A percentile compares a stretch with the other conserved stretches of the same genome.
Conservation (phyloP, 2,113 vertebrate species). For the Daboia siamensis region DNA sequence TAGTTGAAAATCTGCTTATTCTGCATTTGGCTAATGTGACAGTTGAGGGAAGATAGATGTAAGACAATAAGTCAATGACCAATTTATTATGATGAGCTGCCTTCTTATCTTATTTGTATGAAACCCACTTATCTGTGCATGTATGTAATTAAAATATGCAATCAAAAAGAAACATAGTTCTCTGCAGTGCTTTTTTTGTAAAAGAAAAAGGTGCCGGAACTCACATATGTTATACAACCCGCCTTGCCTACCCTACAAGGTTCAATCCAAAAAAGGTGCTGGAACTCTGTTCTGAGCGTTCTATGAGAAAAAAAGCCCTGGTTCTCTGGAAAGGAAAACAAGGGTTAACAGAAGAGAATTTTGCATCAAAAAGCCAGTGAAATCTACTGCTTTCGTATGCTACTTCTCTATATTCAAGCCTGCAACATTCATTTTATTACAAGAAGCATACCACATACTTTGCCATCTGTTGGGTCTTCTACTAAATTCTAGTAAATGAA, state of each 20-base stretch:
- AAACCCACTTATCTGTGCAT: not conserved
- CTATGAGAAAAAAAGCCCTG: too few species aligned
- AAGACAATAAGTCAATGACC: not conserved
- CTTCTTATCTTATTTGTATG: constrained; percentile 19
- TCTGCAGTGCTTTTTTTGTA: too few species aligned
- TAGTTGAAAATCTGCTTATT: constrained; percentile 37
- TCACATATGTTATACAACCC: too few species aligned
- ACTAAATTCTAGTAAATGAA: not conserved
- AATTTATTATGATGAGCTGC: not conserved
- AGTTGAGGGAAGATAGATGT: not conserved
- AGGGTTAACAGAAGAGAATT: not conserved
- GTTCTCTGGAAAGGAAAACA: not conserved
- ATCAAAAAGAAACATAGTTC: not conserved
- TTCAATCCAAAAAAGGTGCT: too few species aligned
- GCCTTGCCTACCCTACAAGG: too few species aligned
- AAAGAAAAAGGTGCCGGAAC: too few species aligned
- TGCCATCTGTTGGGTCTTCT: not conserved
- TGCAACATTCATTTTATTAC: not conserved
- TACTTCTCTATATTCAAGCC: not conserved
- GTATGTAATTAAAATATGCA: not conserved
- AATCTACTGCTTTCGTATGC: not conserved
- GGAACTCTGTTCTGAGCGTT: too few species aligned
- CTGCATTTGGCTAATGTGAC: constrained; percentile 18
- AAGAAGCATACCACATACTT: not conserved
- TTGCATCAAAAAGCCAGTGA: not conserved